Evolutionary conservation across 2,113 vertebrate genomes (phyloP), one percentile per base, ranked within the genome.

Genomic region (Siniperca knerii): DNA sequence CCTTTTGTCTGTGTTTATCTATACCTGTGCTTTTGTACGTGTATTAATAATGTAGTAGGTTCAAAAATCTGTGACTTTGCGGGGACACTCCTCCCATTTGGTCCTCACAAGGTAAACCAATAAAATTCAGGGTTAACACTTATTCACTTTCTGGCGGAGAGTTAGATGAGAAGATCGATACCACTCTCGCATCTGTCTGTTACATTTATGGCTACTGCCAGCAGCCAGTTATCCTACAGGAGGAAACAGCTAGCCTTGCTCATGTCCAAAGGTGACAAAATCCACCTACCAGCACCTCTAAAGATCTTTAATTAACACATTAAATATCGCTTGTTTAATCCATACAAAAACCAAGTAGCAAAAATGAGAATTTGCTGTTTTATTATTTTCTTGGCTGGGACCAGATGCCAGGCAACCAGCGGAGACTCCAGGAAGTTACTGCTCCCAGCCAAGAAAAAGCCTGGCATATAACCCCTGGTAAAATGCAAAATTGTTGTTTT

Each of bases 1-100:
- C 35, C 44, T 54, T 62, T 75, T 37, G 60, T 81, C 20, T 85
- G 68, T 35, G 6, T 81, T 54, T 33, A 44, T 74, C 23, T 40
- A 3, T 46, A 13, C 16, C 0, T 68, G 3, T 70, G 54, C 42
- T 40, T 81, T 77, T 77, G 77, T 65, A 74, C 40, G 40, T 50
- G 12, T 33, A 68, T 58, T 67, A 2, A 57, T 77, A 33, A 15
- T 0, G 4, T 54, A n/a, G 25, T 48, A 1, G 21, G 23, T 6
- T 33, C 16, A 16, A 35, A 3, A 21, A 71, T 21, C 20, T 44
- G 55, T 54, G 40, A 35, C 54, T 66, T 67, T 25, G 52, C 50
- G 7, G 37, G n/a, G 6, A 37, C 29, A 37, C 23, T n/a, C n/a
- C 21, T 80, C 2, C 10, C n/a, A 61, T 52, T 25, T 40, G 16